phyloP scores from a whole-genome alignment of 2,797 vertebrate species.

The Syngnathus acus region DNA sequence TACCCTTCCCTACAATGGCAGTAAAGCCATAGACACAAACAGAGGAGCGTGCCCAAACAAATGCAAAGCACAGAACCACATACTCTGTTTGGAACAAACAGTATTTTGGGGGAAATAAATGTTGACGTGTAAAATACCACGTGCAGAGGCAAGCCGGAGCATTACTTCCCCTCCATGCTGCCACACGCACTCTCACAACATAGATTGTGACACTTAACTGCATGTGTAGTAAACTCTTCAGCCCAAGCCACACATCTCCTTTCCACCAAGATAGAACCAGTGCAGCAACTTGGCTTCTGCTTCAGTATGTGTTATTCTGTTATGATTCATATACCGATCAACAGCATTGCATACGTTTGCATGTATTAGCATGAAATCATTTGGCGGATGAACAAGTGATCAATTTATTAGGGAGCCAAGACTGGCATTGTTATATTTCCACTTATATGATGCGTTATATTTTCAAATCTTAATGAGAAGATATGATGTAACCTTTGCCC shows the following conservation, averaged over 20 bases:
- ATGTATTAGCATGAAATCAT: background rate
- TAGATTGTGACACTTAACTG: constrained; percentile 54
- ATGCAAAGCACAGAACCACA: constrained; percentile 4
- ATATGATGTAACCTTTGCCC: constrained; percentile 35
- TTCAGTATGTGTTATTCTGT: constrained; percentile 8
- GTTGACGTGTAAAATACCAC: constrained; percentile 12
- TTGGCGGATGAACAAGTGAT: constrained; percentile 10
- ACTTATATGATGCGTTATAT: constrained; percentile 3
- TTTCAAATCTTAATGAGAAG: constrained; percentile 30
- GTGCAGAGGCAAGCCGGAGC: constrained; percentile 31
- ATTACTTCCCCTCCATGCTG: constrained; percentile 33
- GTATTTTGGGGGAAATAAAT: constrained; percentile 11
- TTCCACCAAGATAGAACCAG: background rate
- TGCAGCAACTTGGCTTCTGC: background rate
- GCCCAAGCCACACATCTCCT: constrained; percentile 30
- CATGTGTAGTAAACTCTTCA: constrained; percentile 39
- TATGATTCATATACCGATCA: constrained; percentile 45
- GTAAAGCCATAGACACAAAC: background rate
- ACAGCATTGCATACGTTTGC: constrained; percentile 6
- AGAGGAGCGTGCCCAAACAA: background rate
- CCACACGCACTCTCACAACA: constrained; percentile 34
- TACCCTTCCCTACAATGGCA: constrained; percentile 3
- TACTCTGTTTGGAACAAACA: constrained; percentile 9
- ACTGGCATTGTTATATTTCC: constrained; percentile 35
- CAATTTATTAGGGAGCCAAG: constrained; percentile 15